These are phyloP conservation scores for Hipposideros armiger DNA, from an alignment of 2,113 vertebrate genomes.

Conservation along the genomic window DNA sequence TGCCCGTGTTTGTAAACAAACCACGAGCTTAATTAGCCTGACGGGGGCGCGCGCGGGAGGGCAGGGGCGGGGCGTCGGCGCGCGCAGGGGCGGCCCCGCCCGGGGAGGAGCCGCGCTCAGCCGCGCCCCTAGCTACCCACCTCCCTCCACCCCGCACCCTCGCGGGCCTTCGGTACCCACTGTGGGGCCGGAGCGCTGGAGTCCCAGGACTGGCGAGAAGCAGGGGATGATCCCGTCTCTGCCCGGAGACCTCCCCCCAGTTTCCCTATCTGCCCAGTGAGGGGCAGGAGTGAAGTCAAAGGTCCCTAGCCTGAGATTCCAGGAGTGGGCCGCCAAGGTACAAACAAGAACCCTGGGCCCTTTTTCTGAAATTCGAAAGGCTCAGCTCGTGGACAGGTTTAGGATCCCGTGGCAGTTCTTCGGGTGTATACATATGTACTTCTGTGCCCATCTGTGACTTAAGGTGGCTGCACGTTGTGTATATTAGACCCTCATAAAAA, in stretches of 20 bases:
- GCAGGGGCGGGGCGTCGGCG: neutral
- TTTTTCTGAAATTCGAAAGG: neutral
- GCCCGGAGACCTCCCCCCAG: neutral
- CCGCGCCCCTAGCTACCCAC: neutral
- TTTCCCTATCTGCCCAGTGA: neutral
- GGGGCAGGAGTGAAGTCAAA: neutral
- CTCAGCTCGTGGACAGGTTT: neutral
- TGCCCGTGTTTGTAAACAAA: constrained; percentile 84
- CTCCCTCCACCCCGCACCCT: neutral
- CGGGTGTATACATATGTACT: rapidly evolving
- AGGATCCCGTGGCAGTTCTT: neutral
- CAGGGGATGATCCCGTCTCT: neutral
- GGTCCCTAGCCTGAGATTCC: neutral
- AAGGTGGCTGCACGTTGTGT: too few species aligned
- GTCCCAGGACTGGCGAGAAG: neutral
- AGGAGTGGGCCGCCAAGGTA: neutral
- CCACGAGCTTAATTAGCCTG: constrained; percentile 71
- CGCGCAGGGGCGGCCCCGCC: constrained; percentile 22
- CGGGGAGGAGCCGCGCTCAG: constrained; percentile 51
- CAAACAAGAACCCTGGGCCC: neutral
- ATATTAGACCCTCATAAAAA: neutral
- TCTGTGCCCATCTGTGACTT: neutral
- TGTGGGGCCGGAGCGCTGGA: rapidly evolving
- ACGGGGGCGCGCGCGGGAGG: constrained; percentile 65
- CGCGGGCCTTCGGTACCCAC: rapidly evolving